Evolutionary conservation across 2,113 vertebrate genomes (phyloP).

Genomic region (Gymnogyps californianus): DNA sequence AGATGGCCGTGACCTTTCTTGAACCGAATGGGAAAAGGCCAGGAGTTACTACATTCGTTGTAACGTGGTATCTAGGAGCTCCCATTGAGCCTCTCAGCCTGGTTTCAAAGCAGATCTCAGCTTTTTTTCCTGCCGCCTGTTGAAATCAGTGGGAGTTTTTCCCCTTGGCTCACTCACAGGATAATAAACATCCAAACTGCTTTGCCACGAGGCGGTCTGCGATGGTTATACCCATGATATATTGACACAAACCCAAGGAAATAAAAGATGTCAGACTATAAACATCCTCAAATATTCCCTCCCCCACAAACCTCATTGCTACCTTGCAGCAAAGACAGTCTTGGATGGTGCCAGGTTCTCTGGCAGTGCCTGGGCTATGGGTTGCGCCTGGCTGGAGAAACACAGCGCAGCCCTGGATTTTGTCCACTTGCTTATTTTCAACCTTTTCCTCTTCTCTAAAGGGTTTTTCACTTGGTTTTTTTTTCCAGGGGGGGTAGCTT

Average conservation of each 20-base stretch:
- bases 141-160: neutral
- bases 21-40: neutral
- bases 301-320: neutral
- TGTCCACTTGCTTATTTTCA: neutral
- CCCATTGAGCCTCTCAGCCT: neutral
- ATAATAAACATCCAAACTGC: neutral
- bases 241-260: neutral
- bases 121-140: neutral
- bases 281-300: neutral
- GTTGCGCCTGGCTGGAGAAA: neutral
- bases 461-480: neutral
- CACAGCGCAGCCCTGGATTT: neutral
- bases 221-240: neutral
- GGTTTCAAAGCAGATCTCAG: neutral
- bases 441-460: neutral
- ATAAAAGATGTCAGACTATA: neutral
- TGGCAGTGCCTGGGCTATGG: neutral
- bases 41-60: accelerated
- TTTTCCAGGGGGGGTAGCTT: accelerated
- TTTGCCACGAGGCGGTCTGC: neutral
- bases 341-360: neutral
- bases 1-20: neutral
- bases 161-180: neutral
- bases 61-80: accelerated
- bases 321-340: neutral